A percentile compares a stretch with the other conserved stretches of the same genome.
phyloP scores from a whole-genome alignment of 2,113 vertebrate genomes.

The Nothobranchius kuhntae region DNA sequence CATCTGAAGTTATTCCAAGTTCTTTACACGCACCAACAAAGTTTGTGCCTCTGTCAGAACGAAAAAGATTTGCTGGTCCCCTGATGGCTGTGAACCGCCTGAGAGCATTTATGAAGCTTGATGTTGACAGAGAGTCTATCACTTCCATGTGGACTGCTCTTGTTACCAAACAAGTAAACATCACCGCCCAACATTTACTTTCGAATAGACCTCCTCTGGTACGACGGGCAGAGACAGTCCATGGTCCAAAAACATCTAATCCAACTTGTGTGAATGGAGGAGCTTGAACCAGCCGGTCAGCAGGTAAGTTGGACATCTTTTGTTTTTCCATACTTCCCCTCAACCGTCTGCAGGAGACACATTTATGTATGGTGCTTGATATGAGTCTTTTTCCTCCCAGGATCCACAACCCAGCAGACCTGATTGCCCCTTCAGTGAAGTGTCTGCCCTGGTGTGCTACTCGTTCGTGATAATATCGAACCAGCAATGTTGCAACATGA shows the following conservation, averaged over 20 bases:
- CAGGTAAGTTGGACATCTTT: background rate
- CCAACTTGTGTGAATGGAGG: background rate
- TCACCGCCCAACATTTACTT: background rate
- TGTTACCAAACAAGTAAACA: background rate
- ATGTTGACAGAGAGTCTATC: background rate
- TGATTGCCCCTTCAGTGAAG: background rate
- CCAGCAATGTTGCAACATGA: background rate
- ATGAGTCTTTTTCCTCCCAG: background rate
- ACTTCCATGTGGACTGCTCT: slow-evolving; percentile 1
- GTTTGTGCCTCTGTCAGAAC: background rate
- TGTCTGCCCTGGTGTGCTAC: background rate
- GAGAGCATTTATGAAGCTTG: background rate
- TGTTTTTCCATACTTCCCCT: background rate
- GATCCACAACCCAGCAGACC: background rate
- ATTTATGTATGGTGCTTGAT: background rate
- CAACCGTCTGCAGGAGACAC: background rate
- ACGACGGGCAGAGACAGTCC: background rate
- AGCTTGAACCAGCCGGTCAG: background rate
- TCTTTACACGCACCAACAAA: background rate
- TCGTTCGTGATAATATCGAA: background rate
- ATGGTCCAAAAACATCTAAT: background rate
- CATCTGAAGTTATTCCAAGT: background rate
- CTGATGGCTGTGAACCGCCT: background rate
- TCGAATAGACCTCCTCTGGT: fast-evolving
- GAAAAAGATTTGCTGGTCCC: background rate